Percentiles rank a stretch among this genome's conserved stretches.
phyloP scores from a whole-genome alignment of 2,888 invertebrate species.

The Megamerina dolium region DNA sequence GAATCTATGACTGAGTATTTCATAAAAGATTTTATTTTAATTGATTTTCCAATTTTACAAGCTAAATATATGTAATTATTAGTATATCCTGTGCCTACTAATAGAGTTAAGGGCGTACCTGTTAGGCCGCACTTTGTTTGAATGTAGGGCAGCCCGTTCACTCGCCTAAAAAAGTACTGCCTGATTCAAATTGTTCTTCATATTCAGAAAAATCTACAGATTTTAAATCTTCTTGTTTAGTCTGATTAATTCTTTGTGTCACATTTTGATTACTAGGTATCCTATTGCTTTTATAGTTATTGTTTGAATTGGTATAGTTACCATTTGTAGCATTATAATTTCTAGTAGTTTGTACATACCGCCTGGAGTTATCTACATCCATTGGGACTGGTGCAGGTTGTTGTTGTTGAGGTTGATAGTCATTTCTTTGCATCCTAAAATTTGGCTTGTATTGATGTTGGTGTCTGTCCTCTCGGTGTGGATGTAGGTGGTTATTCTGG shows the following conservation, averaged over 20 bases:
- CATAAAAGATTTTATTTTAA: conserved; percentile 1
- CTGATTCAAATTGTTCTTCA: conserved; percentile 5
- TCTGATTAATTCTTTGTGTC: neutral
- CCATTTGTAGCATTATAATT: neutral
- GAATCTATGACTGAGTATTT: neutral
- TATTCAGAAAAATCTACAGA: neutral
- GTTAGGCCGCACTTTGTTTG: conserved; percentile 3
- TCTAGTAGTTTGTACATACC: neutral
- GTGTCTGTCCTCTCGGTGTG: no score
- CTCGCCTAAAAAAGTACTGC: conserved; percentile 2
- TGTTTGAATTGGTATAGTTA: neutral
- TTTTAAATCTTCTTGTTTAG: conserved; percentile 1
- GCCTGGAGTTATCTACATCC: conserved; percentile 1
- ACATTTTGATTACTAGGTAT: neutral
- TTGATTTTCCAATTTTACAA: neutral
- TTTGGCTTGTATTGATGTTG: no score
- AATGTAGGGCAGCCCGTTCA: neutral
- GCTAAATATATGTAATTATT: conserved; percentile 2
- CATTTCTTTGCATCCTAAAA: no score
- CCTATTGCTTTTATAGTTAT: conserved; percentile 4
- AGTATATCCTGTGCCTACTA: neutral
- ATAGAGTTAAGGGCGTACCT: neutral
- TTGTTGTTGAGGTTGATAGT: no score
- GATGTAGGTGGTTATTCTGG: neutral
- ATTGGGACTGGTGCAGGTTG: conserved; percentile 1